Percentiles rank a stretch among this genome's conserved stretches.
Evolutionary conservation across 2,888 invertebrate genomes (phyloP).

Genomic region (Noctuana brunneofusca): DNA sequence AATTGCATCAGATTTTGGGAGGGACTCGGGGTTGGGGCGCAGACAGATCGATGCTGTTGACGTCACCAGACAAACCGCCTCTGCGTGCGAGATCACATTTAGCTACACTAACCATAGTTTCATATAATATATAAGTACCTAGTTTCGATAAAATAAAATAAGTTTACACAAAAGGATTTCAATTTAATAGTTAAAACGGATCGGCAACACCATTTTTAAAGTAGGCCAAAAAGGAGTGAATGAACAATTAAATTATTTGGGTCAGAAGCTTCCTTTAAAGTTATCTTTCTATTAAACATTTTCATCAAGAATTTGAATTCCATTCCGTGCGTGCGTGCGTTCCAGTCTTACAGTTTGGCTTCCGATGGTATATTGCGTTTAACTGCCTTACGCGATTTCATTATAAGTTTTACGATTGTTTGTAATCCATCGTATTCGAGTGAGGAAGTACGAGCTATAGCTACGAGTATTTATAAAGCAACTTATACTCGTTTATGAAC

Average conservation of each 20-base stretch:
- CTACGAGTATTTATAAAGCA: conserved; percentile 1
- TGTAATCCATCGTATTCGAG: background rate
- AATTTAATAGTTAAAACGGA: too few species aligned
- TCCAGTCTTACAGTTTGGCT: background rate
- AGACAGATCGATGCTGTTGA: conserved; percentile 76
- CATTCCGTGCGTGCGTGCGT: background rate
- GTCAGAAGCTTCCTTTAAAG: background rate
- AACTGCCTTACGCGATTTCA: background rate
- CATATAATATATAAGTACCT: too few species aligned
- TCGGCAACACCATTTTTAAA: too few species aligned
- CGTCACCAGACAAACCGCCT: conserved; percentile 58
- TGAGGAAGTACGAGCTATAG: background rate
- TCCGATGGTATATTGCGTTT: background rate
- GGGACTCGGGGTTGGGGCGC: conserved; percentile 48
- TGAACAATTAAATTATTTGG: background rate
- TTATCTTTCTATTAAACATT: background rate
- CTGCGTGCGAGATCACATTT: conserved; percentile 3
- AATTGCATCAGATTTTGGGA: conserved; percentile 69
- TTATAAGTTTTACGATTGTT: background rate
- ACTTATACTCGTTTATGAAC: background rate
- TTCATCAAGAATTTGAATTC: too few species aligned
- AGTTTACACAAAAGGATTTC: too few species aligned
- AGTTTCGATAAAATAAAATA: too few species aligned
- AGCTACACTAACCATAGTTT: background rate
- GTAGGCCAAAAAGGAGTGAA: background rate